phyloP scores from a whole-genome alignment of 2,797 vertebrate species.

The Antennarius maculatus region DNA sequence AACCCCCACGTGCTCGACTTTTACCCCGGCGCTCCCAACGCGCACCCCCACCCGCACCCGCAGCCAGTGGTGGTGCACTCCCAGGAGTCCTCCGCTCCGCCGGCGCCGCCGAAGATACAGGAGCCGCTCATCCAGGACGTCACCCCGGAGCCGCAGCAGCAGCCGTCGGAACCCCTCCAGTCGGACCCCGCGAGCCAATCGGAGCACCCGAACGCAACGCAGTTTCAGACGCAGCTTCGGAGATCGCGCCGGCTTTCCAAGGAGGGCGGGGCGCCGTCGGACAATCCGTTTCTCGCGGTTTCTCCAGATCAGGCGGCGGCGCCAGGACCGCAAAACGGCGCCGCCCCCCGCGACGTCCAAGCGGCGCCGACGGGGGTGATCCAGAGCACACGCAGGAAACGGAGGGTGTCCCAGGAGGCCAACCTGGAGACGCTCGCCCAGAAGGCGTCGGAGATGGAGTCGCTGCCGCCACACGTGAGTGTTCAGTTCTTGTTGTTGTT shows the following conservation, averaged over 20 bases:
- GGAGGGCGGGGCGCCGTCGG: conserved; percentile 87
- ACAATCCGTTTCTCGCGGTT: conserved; percentile 77
- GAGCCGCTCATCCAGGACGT: conserved; percentile 73
- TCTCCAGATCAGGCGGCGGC: conserved; percentile 60
- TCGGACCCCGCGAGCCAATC: conserved; percentile 51
- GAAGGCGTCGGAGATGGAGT: conserved; percentile 95
- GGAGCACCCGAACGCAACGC: conserved; percentile 68
- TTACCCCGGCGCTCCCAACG: conserved; percentile 71
- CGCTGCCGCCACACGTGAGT: conserved; percentile 80
- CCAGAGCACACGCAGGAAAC: conserved; percentile 90
- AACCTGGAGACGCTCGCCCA: conserved; percentile 96
- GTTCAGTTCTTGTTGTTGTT: too few species aligned
- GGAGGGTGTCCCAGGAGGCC: conserved; percentile 93
- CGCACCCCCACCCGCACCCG: conserved; percentile 80
- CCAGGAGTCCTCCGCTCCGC: conserved; percentile 66
- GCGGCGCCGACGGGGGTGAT: conserved; percentile 90
- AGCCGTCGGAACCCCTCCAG: conserved; percentile 54
- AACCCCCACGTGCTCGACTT: conserved; percentile 77
- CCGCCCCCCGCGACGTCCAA: conserved; percentile 73
- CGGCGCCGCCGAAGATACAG: conserved; percentile 58
- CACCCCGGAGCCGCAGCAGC: conserved; percentile 71
- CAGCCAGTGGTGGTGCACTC: conserved; percentile 71
- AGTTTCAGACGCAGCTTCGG: conserved; percentile 80
- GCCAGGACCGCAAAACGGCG: conserved; percentile 61
- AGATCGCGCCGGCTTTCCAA: conserved; percentile 94